phyloP scores from a whole-genome alignment of 2,113 vertebrate genomes.

The Protobothrops mucrosquamatus region DNA sequence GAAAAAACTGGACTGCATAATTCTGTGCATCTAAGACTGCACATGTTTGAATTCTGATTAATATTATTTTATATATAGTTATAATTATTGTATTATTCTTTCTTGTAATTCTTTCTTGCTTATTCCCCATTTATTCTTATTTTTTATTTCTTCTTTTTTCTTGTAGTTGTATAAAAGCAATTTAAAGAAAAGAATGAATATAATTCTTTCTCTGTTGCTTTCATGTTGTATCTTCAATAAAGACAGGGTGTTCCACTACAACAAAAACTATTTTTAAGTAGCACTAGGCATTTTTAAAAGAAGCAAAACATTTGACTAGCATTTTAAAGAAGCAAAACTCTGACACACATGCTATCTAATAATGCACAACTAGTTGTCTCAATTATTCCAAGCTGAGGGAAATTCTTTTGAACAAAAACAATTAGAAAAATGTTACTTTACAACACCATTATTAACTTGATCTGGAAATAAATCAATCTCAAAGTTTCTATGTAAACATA shows the following conservation, averaged over 20 bases:
- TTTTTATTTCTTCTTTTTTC: background rate
- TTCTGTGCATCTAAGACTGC: background rate
- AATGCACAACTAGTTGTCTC: background rate
- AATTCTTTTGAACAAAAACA: background rate
- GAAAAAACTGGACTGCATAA: background rate
- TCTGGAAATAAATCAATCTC: background rate
- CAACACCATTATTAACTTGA: background rate
- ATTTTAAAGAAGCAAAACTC: background rate
- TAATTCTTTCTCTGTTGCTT: background rate
- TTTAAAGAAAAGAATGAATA: background rate
- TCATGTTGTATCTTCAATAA: background rate
- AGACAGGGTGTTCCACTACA: background rate
- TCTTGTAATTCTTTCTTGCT: background rate
- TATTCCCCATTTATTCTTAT: background rate
- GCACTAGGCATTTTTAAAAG: background rate
- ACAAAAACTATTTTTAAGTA: background rate
- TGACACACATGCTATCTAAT: background rate
- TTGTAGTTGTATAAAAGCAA: background rate
- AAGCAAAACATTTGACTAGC: background rate
- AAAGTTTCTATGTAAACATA: background rate
- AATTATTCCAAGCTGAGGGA: background rate
- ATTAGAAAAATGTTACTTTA: background rate
- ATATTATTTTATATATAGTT: background rate
- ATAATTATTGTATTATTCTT: background rate
- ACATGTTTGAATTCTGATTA: background rate